These are phyloP conservation scores for Kradibia gibbosae DNA, from an alignment of 1,140 invertebrate species.

Conservation along the genomic window DNA sequence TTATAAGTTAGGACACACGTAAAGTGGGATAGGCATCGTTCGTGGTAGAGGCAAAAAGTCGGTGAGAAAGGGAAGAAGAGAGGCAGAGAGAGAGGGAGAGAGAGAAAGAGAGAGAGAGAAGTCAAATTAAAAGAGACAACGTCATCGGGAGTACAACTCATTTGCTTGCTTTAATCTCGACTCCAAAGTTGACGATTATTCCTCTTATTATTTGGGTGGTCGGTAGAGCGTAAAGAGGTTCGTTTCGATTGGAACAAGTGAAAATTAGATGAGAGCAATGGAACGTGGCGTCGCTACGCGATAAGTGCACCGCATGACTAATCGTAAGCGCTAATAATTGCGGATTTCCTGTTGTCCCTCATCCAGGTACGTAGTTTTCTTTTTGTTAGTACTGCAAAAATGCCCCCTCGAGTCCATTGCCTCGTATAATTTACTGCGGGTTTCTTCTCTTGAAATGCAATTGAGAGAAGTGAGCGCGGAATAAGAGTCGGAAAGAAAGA, in stretches of 20 bases:
- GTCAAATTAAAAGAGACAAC: too few relatives aligned
- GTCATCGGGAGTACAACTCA: background rate
- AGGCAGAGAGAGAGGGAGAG: background rate
- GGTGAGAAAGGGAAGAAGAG: background rate
- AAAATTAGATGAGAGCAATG: background rate
- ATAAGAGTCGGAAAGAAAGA: background rate
- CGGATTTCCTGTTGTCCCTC: conserved; percentile 16
- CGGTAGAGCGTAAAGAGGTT: conserved; percentile 19
- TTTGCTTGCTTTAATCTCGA: background rate
- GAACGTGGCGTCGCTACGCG: background rate
- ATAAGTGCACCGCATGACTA: conserved; percentile 34
- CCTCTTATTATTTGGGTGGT: background rate
- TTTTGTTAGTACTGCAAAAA: background rate
- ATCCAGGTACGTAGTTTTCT: background rate
- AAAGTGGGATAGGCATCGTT: background rate
- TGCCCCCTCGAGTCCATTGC: background rate
- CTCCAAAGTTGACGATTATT: background rate
- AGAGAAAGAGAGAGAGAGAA: background rate
- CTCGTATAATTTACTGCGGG: conserved; percentile 19
- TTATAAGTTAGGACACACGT: background rate
- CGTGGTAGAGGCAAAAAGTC: too few relatives aligned
- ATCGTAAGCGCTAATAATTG: conserved; percentile 20
- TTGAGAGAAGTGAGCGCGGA: background rate
- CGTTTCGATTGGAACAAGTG: conserved; percentile 12
- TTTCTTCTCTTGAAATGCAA: too few relatives aligned